Conservation (phyloP, 2,113 vertebrate genomes). For the Podocnemis expansa region DNA sequence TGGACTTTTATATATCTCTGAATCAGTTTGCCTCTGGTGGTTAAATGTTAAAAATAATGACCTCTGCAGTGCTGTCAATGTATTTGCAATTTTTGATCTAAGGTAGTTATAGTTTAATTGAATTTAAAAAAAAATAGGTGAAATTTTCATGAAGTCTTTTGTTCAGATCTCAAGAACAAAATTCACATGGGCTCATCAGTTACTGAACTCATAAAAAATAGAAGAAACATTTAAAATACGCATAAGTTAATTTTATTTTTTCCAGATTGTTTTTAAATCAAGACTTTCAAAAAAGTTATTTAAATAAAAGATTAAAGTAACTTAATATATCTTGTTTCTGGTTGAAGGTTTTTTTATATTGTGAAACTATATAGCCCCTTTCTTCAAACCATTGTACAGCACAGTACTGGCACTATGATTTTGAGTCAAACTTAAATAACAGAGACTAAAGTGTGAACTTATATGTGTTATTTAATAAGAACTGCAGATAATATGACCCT, state of each 20-base stretch:
- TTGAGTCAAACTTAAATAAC: neutral
- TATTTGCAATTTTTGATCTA: neutral
- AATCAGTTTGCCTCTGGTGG: neutral
- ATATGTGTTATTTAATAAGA: neutral
- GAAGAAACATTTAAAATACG: neutral
- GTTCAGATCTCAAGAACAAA: neutral
- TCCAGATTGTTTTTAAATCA: neutral
- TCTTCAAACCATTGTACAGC: accelerated
- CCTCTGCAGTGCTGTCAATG: neutral
- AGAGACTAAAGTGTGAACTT: neutral
- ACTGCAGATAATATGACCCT: neutral
- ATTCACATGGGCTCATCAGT: neutral
- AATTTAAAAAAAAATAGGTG: neutral
- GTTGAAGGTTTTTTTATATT: neutral
- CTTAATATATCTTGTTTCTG: neutral
- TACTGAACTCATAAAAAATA: neutral
- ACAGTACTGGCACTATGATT: neutral
- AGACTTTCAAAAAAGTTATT: neutral
- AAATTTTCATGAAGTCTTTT: neutral
- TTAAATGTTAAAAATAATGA: neutral
- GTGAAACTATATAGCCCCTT: neutral
- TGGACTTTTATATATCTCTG: neutral
- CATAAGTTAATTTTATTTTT: accelerated
- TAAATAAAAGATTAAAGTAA: neutral
- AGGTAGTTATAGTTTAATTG: neutral